phyloP scores from a whole-genome alignment of 64 coral and sea anemone species.

The Pachyseris speciosa region DNA sequence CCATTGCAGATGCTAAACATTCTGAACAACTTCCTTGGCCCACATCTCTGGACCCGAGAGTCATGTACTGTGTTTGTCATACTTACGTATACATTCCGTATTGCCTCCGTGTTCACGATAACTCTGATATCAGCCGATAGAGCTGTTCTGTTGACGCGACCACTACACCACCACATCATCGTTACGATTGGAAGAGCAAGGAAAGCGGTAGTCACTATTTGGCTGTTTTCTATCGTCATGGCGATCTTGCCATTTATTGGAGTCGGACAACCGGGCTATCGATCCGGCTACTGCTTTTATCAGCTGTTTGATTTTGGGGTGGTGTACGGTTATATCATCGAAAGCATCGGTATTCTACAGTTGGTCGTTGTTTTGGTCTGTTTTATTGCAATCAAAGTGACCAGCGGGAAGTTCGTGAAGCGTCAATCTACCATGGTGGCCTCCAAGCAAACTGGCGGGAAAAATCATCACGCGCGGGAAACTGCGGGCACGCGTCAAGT shows the following conservation, averaged over 20 bases:
- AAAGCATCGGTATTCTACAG: slow-evolving; percentile 75
- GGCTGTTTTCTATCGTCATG: slow-evolving; percentile 74
- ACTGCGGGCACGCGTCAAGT: slow-evolving; percentile 81
- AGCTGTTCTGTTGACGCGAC: slow-evolving; percentile 78
- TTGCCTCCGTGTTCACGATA: slow-evolving; percentile 94
- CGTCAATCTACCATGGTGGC: slow-evolving; percentile 83
- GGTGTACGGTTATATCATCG: slow-evolving; percentile 71
- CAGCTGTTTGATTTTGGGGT: slow-evolving; percentile 80
- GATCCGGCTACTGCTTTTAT: slow-evolving; percentile 80
- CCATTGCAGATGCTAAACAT: slow-evolving; percentile 83
- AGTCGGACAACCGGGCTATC: slow-evolving; percentile 71
- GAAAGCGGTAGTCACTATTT: slow-evolving; percentile 37
- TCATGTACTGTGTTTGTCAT: slow-evolving; percentile 72
- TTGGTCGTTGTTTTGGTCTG: slow-evolving; percentile 79
- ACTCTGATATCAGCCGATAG: slow-evolving; percentile 88
- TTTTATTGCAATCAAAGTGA: slow-evolving; percentile 86
- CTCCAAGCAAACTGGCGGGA: slow-evolving; percentile 53
- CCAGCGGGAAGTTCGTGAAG: slow-evolving; percentile 84
- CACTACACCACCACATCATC: slow-evolving; percentile 74
- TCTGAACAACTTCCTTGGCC: slow-evolving; percentile 88
- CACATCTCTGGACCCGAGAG: slow-evolving; percentile 57
- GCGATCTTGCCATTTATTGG: slow-evolving; percentile 79
- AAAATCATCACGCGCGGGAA: slow-evolving; percentile 26
- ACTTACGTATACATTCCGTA: slow-evolving; percentile 87
- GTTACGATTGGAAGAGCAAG: slow-evolving; percentile 68